Conservation (phyloP, 2,797 vertebrate genomes). For the Rhabdophis nuchalis region DNA sequence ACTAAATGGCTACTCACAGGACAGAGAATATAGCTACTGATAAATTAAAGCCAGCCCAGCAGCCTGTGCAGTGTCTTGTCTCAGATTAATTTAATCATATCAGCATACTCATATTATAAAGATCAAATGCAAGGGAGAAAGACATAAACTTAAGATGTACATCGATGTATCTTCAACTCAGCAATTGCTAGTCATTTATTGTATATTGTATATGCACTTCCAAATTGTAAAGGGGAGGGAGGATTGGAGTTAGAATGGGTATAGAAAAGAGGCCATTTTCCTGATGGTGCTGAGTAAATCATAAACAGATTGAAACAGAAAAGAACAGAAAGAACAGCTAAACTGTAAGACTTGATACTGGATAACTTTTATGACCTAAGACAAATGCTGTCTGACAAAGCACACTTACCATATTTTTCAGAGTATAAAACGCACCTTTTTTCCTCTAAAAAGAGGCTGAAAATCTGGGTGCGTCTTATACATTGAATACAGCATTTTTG, state of each 20-base stretch:
- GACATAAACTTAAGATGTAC: conserved; percentile 57
- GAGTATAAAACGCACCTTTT: too few relatives aligned
- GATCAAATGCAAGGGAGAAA: conserved; percentile 61
- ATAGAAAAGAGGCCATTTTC: conserved; percentile 17
- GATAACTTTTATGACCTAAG: neutral
- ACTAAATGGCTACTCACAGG: conserved; percentile 45
- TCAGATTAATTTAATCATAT: conserved; percentile 67
- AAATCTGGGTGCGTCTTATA: too few relatives aligned
- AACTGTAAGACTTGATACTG: neutral
- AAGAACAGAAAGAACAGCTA: neutral
- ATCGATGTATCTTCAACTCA: conserved; percentile 53
- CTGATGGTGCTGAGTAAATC: conserved; percentile 29
- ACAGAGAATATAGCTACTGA: conserved; percentile 55
- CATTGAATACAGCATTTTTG: too few relatives aligned
- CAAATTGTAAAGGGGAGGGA: conserved; percentile 18
- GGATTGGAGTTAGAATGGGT: neutral
- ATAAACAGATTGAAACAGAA: conserved; percentile 13
- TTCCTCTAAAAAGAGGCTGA: too few relatives aligned
- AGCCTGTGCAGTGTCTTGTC: conserved; percentile 37
- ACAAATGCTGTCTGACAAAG: neutral
- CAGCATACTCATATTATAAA: conserved; percentile 58
- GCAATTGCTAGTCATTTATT: conserved; percentile 60
- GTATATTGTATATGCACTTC: conserved; percentile 39
- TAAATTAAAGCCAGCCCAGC: conserved; percentile 66
- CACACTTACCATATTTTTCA: too few relatives aligned